These are phyloP conservation scores for Papilio protenor DNA, from an alignment of 2,888 invertebrate genomes.

Conservation along the genomic window DNA sequence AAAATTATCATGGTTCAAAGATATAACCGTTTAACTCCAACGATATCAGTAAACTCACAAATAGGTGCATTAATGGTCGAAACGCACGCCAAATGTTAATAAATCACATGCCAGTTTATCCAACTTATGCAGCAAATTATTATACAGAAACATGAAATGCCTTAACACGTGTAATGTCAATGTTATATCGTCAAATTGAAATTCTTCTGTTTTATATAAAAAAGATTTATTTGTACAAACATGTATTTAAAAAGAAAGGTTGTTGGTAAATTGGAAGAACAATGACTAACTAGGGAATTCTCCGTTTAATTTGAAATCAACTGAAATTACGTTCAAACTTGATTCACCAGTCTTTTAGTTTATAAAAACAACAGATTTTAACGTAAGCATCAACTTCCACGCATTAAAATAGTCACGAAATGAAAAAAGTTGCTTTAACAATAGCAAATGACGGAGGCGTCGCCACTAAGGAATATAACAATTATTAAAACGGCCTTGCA, in stretches of 20 bases:
- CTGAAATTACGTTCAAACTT: neutral
- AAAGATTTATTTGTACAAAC: neutral
- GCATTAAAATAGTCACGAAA: neutral
- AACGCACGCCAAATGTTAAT: slow-evolving; percentile 20
- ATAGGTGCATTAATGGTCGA: slow-evolving; percentile 21
- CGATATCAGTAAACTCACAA: slow-evolving; percentile 25
- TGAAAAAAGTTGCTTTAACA: neutral
- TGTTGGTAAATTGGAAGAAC: neutral
- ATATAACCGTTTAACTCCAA: slow-evolving; percentile 11
- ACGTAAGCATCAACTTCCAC: neutral
- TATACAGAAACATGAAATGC: slow-evolving; percentile 31
- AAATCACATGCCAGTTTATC: slow-evolving; percentile 22
- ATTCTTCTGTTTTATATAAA: slow-evolving; percentile 7
- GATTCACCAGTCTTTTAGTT: neutral
- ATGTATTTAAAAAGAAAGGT: neutral
- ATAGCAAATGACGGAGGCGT: neutral
- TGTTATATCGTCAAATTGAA: neutral
- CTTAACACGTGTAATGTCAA: slow-evolving; percentile 19
- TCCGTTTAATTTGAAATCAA: neutral
- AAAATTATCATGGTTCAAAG: slow-evolving; percentile 27
- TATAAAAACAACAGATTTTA: neutral
- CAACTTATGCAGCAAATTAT: slow-evolving; percentile 37
- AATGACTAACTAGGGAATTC: neutral
- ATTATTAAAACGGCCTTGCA: slow-evolving; percentile 33
- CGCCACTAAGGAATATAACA: neutral